These are phyloP conservation scores for Callipepla californica DNA, from an alignment of 2,113 vertebrate species.

Conservation along the genomic window DNA sequence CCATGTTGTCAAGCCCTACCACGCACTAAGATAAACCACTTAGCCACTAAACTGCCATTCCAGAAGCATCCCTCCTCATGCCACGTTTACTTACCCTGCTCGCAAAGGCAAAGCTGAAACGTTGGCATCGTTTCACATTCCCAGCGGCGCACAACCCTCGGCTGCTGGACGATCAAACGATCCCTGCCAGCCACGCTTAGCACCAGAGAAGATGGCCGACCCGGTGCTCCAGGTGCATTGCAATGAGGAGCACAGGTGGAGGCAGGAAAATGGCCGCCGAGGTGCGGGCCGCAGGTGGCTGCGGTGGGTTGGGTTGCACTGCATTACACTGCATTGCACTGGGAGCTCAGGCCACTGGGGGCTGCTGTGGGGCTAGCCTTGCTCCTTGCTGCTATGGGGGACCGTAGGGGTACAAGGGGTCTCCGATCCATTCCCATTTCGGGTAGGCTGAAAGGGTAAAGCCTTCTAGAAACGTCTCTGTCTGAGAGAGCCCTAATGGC, in stretches of 20 bases:
- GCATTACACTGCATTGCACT: neutral
- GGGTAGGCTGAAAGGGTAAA: neutral
- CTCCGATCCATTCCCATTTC: neutral
- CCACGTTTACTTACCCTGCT: neutral
- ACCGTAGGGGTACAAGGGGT: neutral
- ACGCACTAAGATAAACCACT: accelerated
- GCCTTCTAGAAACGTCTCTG: accelerated
- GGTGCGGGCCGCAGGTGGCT: neutral
- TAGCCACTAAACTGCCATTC: neutral
- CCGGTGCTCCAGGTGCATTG: neutral
- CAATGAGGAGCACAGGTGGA: neutral
- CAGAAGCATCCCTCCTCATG: neutral
- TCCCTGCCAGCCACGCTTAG: too few species aligned
- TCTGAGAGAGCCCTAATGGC: neutral
- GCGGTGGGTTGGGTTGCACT: neutral
- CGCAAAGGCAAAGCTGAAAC: neutral
- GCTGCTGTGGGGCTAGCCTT: neutral
- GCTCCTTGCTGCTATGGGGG: too few species aligned
- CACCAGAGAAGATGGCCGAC: neutral
- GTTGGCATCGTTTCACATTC: accelerated
- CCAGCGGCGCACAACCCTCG: too few species aligned
- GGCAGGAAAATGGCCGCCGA: neutral
- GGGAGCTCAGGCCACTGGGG: neutral
- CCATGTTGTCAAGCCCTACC: accelerated
- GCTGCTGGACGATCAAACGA: neutral